Conservation (phyloP, 1,140 invertebrate genomes). For the Cotesia typhae region DNA sequence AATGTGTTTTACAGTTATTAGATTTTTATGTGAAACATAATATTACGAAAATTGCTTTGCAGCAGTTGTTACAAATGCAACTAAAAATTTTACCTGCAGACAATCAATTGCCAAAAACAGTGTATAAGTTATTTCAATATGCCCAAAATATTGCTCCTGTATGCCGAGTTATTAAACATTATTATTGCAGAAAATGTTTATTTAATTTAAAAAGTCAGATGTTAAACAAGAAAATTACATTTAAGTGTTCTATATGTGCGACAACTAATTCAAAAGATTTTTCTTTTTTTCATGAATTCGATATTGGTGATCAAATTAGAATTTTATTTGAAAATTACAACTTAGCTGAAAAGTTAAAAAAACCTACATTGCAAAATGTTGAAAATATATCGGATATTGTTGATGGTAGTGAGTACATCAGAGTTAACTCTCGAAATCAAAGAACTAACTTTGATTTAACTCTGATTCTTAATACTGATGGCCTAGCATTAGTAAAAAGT, state of each 20-base stretch:
- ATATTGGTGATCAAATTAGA: slow-evolving; percentile 34
- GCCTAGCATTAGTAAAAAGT: too few relatives aligned
- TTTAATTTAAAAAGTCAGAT: slow-evolving; percentile 13
- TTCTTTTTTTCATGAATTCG: slow-evolving; percentile 34
- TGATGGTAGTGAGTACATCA: too few relatives aligned
- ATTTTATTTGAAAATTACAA: slow-evolving; percentile 39
- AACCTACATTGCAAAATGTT: too few relatives aligned
- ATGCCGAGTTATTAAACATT: slow-evolving; percentile 36
- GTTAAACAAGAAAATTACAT: slow-evolving; percentile 5
- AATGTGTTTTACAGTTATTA: not conserved
- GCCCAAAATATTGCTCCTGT: slow-evolving; percentile 26
- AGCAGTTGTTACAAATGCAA: not conserved
- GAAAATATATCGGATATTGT: too few relatives aligned
- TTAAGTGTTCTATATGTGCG: slow-evolving; percentile 22
- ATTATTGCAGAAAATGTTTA: slow-evolving; percentile 36
- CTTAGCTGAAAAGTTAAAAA: too few relatives aligned
- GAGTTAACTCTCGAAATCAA: too few relatives aligned
- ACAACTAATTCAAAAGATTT: not conserved
- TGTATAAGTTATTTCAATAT: slow-evolving; percentile 34
- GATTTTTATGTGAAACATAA: slow-evolving; percentile 2
- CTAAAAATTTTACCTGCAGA: slow-evolving; percentile 17
- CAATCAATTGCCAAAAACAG: slow-evolving; percentile 30
- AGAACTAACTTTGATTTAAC: too few relatives aligned
- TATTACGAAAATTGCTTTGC: not conserved
- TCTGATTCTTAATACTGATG: too few relatives aligned